Evolutionary conservation across 2,113 vertebrate species (phyloP).

Genomic region (Mirounga angustirostris): DNA sequence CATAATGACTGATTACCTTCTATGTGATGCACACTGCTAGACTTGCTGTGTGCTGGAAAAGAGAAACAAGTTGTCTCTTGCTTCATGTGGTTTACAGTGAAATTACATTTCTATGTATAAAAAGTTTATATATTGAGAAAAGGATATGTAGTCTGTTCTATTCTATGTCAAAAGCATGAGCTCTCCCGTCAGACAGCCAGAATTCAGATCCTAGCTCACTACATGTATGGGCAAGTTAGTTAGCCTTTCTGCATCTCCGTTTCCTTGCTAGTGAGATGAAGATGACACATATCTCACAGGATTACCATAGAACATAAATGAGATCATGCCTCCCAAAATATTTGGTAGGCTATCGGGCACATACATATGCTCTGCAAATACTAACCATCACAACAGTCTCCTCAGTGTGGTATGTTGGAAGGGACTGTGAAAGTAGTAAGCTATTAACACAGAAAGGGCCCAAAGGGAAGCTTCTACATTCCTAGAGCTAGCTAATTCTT

Average conservation of each 20-base stretch:
- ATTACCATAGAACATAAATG: constrained; percentile 17
- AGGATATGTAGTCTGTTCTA: neutral
- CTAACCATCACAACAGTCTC: neutral
- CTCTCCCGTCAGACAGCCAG: neutral
- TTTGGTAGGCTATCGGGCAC: neutral
- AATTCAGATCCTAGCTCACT: neutral
- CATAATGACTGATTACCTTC: neutral
- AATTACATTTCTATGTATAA: neutral
- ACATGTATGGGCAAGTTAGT: neutral
- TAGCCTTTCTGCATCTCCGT: neutral
- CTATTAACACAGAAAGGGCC: neutral
- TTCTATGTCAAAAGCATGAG: neutral
- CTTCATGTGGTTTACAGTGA: neutral
- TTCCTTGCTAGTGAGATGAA: neutral
- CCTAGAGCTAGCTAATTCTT: neutral
- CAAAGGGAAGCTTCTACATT: neutral
- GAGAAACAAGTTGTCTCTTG: neutral
- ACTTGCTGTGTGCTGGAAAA: neutral
- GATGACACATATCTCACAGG: neutral
- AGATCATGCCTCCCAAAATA: neutral
- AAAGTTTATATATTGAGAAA: neutral
- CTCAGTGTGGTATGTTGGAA: neutral
- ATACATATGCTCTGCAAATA: neutral
- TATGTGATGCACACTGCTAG: neutral
- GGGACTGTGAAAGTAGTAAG: neutral